Conservation (phyloP, 2,797 vertebrate species). For the Nothura maculosa region DNA sequence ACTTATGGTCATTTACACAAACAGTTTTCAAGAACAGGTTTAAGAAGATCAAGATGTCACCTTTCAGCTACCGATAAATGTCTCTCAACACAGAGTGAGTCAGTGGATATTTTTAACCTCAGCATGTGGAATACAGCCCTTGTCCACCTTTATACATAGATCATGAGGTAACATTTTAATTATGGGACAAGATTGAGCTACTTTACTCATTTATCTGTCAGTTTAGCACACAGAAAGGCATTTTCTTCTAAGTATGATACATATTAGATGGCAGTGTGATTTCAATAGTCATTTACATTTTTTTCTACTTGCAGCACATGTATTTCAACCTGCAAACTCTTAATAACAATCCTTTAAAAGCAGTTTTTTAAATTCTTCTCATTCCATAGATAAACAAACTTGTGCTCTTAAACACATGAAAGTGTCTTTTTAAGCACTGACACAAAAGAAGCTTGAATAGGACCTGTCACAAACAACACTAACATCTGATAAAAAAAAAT, state of each 20-base stretch:
- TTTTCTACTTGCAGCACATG: not conserved
- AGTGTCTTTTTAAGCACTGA: not conserved
- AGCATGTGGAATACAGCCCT: not conserved
- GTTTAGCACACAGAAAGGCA: not conserved
- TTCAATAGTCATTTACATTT: not conserved
- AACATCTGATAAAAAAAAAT: not conserved
- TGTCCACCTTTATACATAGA: not conserved
- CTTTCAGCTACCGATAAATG: not conserved
- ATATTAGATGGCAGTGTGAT: not conserved
- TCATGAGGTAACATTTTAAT: no score
- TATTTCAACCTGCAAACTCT: not conserved
- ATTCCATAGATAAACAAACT: conserved; percentile 21
- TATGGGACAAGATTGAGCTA: not conserved
- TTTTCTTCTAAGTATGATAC: not conserved
- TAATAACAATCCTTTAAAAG: not conserved
- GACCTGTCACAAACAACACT: not conserved
- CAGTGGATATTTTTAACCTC: not conserved
- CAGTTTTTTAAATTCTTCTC: not conserved
- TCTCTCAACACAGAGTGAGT: not conserved
- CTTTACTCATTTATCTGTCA: not conserved
- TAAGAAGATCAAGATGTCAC: not conserved
- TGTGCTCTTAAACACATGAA: not conserved
- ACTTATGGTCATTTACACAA: not conserved
- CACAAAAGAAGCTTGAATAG: not conserved
- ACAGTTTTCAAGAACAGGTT: not conserved